These are phyloP conservation scores for Notolabrus celidotus DNA, from an alignment of 2,797 vertebrate species.

Conservation along the genomic window DNA sequence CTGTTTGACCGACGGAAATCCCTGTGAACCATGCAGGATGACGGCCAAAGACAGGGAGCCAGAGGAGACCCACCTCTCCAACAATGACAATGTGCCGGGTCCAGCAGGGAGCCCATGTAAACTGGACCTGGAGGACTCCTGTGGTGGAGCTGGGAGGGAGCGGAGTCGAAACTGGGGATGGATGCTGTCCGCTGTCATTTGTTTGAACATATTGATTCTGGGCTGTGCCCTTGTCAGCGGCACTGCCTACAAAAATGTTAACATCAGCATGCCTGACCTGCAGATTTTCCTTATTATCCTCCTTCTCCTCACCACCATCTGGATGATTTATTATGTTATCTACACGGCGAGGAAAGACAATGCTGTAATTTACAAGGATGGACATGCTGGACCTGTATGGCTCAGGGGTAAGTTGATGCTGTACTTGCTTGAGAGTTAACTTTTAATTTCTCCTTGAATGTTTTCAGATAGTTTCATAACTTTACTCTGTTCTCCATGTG, in stretches of 20 bases:
- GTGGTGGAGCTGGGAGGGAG: constrained; percentile 69
- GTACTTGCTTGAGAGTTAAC: background rate
- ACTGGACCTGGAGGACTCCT: constrained; percentile 36
- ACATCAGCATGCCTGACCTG: constrained; percentile 84
- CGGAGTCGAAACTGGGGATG: constrained; percentile 89
- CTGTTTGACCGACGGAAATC: constrained; percentile 61
- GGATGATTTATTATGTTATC: constrained; percentile 91
- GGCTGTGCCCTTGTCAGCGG: constrained; percentile 90
- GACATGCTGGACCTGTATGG: constrained; percentile 95
- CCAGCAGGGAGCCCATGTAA: constrained; percentile 1
- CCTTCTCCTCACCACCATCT: constrained; percentile 87
- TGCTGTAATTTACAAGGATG: constrained; percentile 89
- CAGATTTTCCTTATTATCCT: constrained; percentile 90
- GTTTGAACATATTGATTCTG: constrained; percentile 89
- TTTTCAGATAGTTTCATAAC: background rate
- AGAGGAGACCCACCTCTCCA: constrained; percentile 63
- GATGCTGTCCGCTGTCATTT: constrained; percentile 90
- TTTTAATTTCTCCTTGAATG: background rate
- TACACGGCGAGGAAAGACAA: constrained; percentile 77
- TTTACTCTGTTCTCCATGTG: too few relatives aligned
- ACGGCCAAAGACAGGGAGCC: constrained; percentile 68
- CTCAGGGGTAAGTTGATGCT: constrained; percentile 87
- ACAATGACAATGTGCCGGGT: constrained; percentile 32
- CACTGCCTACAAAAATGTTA: constrained; percentile 84
- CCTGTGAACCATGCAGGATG: constrained; percentile 78